A percentile compares a stretch with the other conserved stretches of the same genome.
These are phyloP conservation scores for Mizuhopecten yessoensis DNA, from an alignment of 1,140 invertebrate species.

Conservation along the genomic window DNA sequence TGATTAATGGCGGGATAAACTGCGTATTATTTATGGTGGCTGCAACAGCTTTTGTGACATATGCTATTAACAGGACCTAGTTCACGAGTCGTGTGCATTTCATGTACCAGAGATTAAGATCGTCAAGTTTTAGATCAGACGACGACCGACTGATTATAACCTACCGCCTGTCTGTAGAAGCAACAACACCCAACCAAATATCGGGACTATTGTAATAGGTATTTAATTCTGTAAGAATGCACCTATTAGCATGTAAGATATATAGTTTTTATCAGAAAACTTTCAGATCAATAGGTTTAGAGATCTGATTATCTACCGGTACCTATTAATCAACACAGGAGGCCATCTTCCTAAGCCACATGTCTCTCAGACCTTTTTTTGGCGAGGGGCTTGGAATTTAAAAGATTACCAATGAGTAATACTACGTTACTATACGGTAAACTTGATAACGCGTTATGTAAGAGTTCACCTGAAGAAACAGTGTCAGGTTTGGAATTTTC, in stretches of 20 bases:
- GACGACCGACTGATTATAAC: neutral
- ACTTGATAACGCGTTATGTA: neutral
- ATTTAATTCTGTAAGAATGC: neutral
- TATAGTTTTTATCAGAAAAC: neutral
- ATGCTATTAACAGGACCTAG: constrained; percentile 7
- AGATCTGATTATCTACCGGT: neutral
- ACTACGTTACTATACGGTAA: neutral
- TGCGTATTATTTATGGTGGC: neutral
- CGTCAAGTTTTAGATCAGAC: neutral
- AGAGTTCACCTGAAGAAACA: neutral
- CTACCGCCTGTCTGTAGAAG: neutral
- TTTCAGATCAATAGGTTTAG: neutral
- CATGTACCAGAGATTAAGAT: neutral
- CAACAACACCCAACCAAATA: neutral
- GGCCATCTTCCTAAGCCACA: neutral
- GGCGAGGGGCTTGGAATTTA: neutral
- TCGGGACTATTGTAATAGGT: neutral
- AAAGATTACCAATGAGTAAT: constrained; percentile 26
- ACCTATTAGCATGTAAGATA: neutral
- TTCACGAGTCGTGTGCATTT: constrained; percentile 11
- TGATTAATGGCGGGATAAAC: constrained; percentile 10
- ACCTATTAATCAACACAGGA: neutral
- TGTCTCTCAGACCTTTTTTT: neutral
- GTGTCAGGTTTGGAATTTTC: neutral
- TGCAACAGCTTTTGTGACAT: constrained; percentile 26